Base-by-base conservation (phyloP, 2,888 invertebrate species). In the Phyllotreta cruciferae region DNA sequence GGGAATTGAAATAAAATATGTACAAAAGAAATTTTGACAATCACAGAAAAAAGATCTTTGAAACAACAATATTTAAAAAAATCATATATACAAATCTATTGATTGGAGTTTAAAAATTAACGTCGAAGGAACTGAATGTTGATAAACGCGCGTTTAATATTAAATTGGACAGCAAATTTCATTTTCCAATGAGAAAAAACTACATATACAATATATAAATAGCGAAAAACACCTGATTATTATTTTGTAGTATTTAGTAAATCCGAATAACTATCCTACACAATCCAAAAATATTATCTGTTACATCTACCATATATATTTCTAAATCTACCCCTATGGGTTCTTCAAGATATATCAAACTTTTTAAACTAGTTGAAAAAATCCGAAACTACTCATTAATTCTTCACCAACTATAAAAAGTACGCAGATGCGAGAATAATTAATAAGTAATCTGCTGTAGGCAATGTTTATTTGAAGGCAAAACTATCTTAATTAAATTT, bases 211-310 rank as follows among this genome's bases (percentile, higher is more conserved):
- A 24, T 45, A 52, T 71, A 70, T 69, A 67, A 50, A 58, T 69
- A 71, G 70, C 70, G 70, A 67, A 71, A 75, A 76, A 75, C 74
- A 76, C 72, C 71, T 74, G 75, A 75, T 72, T 74, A 74, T 71
- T 73, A 71, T 73, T 24, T 71, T 71, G 70, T 73, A 72, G 70
- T 70, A 70, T 68, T 63, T 42, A 57, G 71, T 70, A 68, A 69
- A 74, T 75, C 74, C 42, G 52, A 70, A 71, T 75, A 76, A 75
- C 78, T 79, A 80, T 65, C 73, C 79, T 79, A 81, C 62, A 78
- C 77, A 78, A 79, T 81, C 80, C 80, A 80, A 81, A 81, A 81
- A 81, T 81, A 80, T 80, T 78, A 72, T 76, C 76, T 77, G 70
- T 75, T 77, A 78, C 77, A 77, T 77, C 75, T 78, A 79, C 76